These are phyloP conservation scores for Centropristis striata DNA, from an alignment of 2,113 vertebrate species.

Conservation along the genomic window DNA sequence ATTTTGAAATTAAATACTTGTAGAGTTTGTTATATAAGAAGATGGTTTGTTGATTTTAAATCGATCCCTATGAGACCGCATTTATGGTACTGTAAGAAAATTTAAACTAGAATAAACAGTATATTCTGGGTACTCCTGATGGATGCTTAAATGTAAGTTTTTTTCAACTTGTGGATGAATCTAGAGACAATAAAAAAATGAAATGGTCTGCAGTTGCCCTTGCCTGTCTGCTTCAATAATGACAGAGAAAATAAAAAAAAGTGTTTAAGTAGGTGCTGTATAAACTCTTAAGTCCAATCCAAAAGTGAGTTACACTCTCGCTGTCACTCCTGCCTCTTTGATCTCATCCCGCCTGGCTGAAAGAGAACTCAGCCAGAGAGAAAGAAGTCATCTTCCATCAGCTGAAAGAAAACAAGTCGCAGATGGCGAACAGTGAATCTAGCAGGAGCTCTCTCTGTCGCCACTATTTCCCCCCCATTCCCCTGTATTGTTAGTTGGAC, in stretches of 20 bases:
- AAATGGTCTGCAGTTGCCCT: not conserved
- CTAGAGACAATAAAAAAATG: not conserved
- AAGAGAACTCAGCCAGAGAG: constrained; percentile 47
- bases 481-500: constrained; percentile 55
- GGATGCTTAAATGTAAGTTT: not conserved
- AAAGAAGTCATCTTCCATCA: constrained; percentile 64
- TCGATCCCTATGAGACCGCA: not conserved
- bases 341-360: constrained; percentile 36
- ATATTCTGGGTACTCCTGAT: not conserved
- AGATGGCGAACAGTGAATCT: constrained; percentile 41
- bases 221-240: constrained; percentile 16
- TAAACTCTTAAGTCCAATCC: constrained; percentile 21
- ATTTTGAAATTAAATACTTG: not conserved
- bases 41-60: constrained; percentile 3
- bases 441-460: constrained; percentile 33
- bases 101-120: not conserved
- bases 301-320: constrained; percentile 11
- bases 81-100: not conserved
- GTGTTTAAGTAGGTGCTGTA: not conserved
- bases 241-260: not conserved
- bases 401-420: constrained; percentile 51
- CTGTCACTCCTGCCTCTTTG: constrained; percentile 42
- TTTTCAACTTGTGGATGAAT: not conserved
- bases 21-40: not conserved
- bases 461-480: constrained; percentile 15